A percentile compares a stretch with the other conserved stretches of the same genome.
These are phyloP conservation scores for Bothrops jararaca DNA, from an alignment of 2,113 vertebrate species.

Conservation along the genomic window DNA sequence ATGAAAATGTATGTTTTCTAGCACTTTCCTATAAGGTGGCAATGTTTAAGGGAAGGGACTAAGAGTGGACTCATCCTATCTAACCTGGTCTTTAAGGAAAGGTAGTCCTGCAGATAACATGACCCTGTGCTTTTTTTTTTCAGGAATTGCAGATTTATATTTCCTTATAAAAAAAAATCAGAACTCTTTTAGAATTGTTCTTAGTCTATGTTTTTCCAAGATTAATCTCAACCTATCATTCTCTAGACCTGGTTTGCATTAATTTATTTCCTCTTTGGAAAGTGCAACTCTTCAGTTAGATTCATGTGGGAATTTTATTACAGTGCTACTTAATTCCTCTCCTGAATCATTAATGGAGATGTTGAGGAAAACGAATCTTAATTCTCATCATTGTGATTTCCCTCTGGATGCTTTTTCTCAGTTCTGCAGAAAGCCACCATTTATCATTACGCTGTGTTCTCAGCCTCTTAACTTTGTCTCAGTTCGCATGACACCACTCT, in stretches of 20 bases:
- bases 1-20: not conserved
- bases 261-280: constrained; percentile 36
- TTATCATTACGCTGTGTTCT: constrained; percentile 21
- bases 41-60: not conserved
- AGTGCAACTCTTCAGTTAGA: constrained; percentile 48
- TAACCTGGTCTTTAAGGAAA: not conserved
- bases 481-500: not conserved
- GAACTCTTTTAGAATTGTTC: not conserved
- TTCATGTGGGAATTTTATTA: constrained; percentile 51
- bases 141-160: not conserved
- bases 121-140: not conserved
- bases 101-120: not conserved
- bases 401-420: not conserved
- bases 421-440: not conserved
- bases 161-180: not conserved
- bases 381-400: not conserved
- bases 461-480: constrained; percentile 4
- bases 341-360: constrained; percentile 53
- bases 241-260: constrained; percentile 30
- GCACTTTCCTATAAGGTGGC: not conserved
- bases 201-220: not conserved
- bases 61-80: not conserved
- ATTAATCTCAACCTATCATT: not conserved
- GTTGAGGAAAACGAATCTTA: constrained; percentile 25
- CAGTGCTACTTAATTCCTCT: constrained; percentile 45